phyloP scores from a whole-genome alignment of 92 coral and sea anemone genomes.

The Parazoanthus swiftii region DNA sequence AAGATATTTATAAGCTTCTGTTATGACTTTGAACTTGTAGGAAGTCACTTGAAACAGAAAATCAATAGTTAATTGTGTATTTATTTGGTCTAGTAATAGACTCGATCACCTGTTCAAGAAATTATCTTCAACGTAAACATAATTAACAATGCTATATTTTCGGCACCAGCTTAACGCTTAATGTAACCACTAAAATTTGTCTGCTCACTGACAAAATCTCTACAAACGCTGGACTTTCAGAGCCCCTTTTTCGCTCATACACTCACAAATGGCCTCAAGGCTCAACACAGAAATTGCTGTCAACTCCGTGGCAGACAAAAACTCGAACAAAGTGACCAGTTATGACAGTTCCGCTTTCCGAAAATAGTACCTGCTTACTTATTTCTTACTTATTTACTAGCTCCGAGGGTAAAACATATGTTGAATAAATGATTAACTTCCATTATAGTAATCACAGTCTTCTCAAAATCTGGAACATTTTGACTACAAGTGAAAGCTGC shows the following conservation, averaged over 20 bases:
- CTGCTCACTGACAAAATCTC: not conserved
- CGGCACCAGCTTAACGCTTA: not conserved
- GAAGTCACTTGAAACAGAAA: not conserved
- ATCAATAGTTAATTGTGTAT: not conserved
- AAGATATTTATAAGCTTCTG: not conserved
- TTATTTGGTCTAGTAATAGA: not conserved
- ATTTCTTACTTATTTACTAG: not conserved
- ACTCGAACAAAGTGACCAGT: not conserved
- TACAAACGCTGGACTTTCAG: not conserved
- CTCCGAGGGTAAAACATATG: not conserved
- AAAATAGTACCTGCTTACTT: conserved; percentile 2
- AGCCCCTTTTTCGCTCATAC: not conserved
- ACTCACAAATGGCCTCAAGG: not conserved
- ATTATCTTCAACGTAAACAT: not conserved
- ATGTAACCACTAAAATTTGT: not conserved
- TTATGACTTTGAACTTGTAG: not conserved
- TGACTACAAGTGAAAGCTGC: conserved; percentile 8
- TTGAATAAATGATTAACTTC: conserved; percentile 15
- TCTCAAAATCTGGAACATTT: not conserved
- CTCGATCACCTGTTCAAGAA: conserved; percentile 21
- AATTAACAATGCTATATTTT: not conserved
- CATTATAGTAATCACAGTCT: not conserved
- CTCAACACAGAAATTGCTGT: not conserved
- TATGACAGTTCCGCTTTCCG: conserved; percentile 18
- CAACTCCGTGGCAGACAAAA: not conserved